These are phyloP conservation scores for Cephonodes hylas DNA, from an alignment of 2,888 invertebrate species.

Conservation along the genomic window DNA sequence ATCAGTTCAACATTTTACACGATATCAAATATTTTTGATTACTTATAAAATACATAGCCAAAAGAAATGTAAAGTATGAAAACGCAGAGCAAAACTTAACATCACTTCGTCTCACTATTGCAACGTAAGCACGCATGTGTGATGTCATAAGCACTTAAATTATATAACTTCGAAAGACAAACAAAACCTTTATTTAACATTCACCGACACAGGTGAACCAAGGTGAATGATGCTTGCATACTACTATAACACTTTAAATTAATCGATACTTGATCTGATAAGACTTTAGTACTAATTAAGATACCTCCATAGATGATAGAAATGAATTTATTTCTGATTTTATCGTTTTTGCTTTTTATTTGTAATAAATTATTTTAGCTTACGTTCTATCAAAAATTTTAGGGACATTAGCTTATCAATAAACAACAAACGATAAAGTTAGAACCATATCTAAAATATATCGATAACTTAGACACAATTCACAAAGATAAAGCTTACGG, in stretches of 20 bases:
- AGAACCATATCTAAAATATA: neutral
- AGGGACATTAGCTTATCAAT: neutral
- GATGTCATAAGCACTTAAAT: conserved; percentile 64
- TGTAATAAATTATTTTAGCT: neutral
- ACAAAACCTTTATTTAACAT: conserved; percentile 58
- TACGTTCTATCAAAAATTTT: conserved; percentile 22
- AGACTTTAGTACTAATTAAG: neutral
- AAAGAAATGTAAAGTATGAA: conserved; percentile 22
- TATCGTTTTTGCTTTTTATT: neutral
- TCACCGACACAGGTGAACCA: conserved; percentile 69
- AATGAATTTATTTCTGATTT: neutral
- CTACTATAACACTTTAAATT: conserved; percentile 56
- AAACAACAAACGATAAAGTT: conserved; percentile 20
- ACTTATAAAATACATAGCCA: neutral
- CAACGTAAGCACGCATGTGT: conserved; percentile 77
- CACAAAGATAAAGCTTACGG: conserved; percentile 54
- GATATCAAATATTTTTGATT: too few species aligned
- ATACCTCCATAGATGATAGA: neutral
- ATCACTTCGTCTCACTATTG: conserved; percentile 63
- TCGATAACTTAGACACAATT: conserved; percentile 25
- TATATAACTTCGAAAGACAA: conserved; percentile 31
- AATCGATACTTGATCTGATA: neutral
- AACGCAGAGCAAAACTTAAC: conserved; percentile 65
- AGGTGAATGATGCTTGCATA: conserved; percentile 72
- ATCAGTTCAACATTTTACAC: too few species aligned